Evolutionary conservation across 2,113 vertebrate genomes (phyloP).

Genomic region (Podarcis cretensis): DNA sequence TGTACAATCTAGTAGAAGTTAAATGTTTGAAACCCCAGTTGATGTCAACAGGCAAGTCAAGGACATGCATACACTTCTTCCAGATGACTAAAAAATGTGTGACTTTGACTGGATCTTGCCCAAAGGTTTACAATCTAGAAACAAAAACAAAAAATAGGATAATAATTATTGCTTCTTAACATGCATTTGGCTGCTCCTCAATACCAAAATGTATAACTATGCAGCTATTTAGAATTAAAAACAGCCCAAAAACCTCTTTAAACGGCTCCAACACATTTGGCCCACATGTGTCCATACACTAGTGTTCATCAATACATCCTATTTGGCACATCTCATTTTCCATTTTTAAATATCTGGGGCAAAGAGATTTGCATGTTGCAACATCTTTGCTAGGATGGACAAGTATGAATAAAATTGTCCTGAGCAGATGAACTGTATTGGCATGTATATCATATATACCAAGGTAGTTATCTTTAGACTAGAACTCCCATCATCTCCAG

Average conservation of each 20-base stretch:
- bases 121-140: not conserved
- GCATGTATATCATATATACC: not conserved
- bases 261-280: slow-evolving; percentile 27
- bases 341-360: not conserved
- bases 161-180: no score
- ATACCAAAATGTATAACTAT: not conserved
- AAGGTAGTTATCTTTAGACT: no score
- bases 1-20: no score
- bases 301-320: slow-evolving; percentile 2
- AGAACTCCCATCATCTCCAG: no score
- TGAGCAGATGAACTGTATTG: not conserved
- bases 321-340: not conserved
- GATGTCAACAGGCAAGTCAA: not conserved
- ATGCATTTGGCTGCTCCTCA: slow-evolving; percentile 22
- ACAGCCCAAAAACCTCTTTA: not conserved
- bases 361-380: not conserved
- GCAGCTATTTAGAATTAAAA: not conserved
- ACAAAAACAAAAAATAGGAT: not conserved
- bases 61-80: not conserved
- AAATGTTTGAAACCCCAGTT: not conserved
- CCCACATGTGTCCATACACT: not conserved
- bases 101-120: slow-evolving; percentile 8
- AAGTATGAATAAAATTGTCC: not conserved
- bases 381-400: not conserved
- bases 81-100: slow-evolving; percentile 3